Evolutionary conservation across 1,140 invertebrate genomes (phyloP).

Genomic region (Drosophila sturtevanti): DNA sequence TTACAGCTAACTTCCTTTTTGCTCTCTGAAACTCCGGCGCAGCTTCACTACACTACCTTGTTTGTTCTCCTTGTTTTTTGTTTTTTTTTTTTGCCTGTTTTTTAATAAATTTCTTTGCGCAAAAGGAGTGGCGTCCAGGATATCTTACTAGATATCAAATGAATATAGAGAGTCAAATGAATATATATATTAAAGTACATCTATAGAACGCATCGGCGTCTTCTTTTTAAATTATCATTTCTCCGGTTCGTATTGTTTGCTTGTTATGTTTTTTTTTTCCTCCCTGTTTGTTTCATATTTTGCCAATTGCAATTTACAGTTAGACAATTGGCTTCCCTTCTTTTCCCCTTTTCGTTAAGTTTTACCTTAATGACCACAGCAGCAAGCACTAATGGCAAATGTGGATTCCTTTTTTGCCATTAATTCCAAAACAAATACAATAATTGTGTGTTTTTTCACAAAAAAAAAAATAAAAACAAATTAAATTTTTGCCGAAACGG

Average conservation of each 20-base stretch:
- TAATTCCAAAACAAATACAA: neutral
- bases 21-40: conserved; percentile 69
- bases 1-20: conserved; percentile 1
- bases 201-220: neutral
- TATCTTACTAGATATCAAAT: conserved; percentile 51
- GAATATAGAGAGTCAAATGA: conserved; percentile 27
- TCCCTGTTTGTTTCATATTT: neutral
- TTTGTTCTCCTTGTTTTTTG: conserved; percentile 27
- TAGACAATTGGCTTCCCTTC: neutral
- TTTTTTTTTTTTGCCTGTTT: conserved; percentile 39
- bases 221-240: neutral
- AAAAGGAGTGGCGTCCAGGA: conserved; percentile 73
- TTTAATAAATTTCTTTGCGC: conserved; percentile 58
- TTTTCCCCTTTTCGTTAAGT: neutral
- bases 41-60: conserved; percentile 51
- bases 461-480: neutral
- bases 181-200: neutral
- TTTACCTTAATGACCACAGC: neutral
- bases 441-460: neutral
- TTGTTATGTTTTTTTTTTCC: neutral
- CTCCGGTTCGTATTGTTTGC: neutral
- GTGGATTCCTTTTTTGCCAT: neutral
- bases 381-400: neutral
- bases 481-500: neutral
- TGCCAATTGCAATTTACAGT: neutral